These are phyloP conservation scores for Pemphredon lugubris DNA, from an alignment of 2,888 invertebrate species.

Conservation along the genomic window DNA sequence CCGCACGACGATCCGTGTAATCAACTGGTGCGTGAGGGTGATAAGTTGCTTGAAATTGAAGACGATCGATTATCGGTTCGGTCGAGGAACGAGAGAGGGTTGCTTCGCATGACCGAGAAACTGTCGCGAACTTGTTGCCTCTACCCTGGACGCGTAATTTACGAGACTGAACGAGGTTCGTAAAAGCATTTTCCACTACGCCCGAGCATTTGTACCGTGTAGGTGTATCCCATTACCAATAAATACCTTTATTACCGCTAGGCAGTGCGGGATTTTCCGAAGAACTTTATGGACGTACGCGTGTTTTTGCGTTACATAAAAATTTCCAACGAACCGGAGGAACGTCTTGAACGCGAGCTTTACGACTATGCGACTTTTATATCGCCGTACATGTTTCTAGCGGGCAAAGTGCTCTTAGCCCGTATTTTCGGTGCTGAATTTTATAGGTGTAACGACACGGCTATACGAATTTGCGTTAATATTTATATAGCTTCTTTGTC, in stretches of 20 bases:
- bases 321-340: slow-evolving; percentile 27
- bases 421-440: no score
- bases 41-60: slow-evolving; percentile 18
- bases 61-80: slow-evolving; percentile 36
- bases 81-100: not conserved
- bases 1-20: slow-evolving; percentile 7
- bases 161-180: slow-evolving; percentile 29
- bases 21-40: not conserved
- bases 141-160: slow-evolving; percentile 30
- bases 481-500: no score
- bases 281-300: not conserved
- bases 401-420: not conserved
- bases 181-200: slow-evolving; percentile 41
- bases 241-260: slow-evolving; percentile 36
- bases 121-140: slow-evolving; percentile 41
- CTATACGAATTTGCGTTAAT: no score
- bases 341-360: slow-evolving; percentile 18
- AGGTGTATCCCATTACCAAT: slow-evolving; percentile 9
- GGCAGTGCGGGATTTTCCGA: slow-evolving; percentile 24
- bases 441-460: no score
- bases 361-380: slow-evolving; percentile 11
- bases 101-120: slow-evolving; percentile 25
- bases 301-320: slow-evolving; percentile 22
- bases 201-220: slow-evolving; percentile 25
- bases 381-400: not conserved